Conservation (phyloP, 1,140 invertebrate species). For the Plectrocnemia conspersa region DNA sequence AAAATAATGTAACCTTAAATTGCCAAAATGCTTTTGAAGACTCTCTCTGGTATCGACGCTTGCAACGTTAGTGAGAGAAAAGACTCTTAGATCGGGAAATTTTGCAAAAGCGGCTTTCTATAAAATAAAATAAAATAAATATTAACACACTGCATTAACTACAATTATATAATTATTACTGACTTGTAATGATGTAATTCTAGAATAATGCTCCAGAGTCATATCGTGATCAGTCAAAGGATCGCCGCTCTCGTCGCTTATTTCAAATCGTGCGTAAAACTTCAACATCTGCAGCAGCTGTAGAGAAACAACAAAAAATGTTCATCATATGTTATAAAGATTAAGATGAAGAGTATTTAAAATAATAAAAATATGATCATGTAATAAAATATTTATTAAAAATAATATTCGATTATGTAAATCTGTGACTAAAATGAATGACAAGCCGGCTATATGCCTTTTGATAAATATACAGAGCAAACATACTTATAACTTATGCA, state of each 20-base stretch:
- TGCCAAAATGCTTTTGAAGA: conserved; percentile 81
- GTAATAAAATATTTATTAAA: no score
- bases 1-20: conserved; percentile 56
- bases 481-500: no score
- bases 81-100: conserved; percentile 80
- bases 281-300: conserved; percentile 93
- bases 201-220: conserved; percentile 86
- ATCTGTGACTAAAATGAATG: no score
- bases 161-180: conserved; percentile 19
- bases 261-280: conserved; percentile 97
- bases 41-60: conserved; percentile 85
- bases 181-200: conserved; percentile 85
- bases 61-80: conserved; percentile 90
- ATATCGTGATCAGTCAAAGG: conserved; percentile 91
- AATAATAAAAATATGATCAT: no score
- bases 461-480: no score
- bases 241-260: conserved; percentile 94
- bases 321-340: background rate
- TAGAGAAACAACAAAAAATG: conserved; percentile 42
- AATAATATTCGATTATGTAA: no score
- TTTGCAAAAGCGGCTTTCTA: conserved; percentile 91
- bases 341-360: no score
- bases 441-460: no score
- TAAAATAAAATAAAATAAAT: conserved; percentile 13
- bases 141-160: conserved; percentile 12